phyloP scores from a whole-genome alignment of 2,888 invertebrate species.

The Camponotus fellah region DNA sequence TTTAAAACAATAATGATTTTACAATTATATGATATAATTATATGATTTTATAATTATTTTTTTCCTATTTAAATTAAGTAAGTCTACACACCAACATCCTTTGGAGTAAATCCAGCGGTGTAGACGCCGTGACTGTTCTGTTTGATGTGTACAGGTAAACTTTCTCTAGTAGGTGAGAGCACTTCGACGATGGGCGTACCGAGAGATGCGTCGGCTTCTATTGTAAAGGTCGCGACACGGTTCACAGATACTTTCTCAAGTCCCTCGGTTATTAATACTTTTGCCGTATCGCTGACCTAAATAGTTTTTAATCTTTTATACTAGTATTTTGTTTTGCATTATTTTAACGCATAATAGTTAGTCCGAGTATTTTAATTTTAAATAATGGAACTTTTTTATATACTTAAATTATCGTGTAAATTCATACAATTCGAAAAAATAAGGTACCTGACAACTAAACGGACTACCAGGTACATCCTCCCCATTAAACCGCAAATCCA shows the following conservation, averaged over 20 bases:
- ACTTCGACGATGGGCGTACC: constrained; percentile 92
- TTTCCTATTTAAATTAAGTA: neutral
- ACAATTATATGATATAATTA: neutral
- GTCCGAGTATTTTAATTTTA: constrained; percentile 8
- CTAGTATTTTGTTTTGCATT: neutral
- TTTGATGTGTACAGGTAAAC: constrained; percentile 93
- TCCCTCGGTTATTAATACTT: constrained; percentile 92
- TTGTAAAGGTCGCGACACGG: constrained; percentile 93
- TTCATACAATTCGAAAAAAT: neutral
- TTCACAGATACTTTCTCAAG: constrained; percentile 97
- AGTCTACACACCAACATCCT: constrained; percentile 94
- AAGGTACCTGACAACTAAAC: constrained; percentile 86
- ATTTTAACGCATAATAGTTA: neutral
- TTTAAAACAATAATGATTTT: constrained; percentile 21
- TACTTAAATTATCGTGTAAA: neutral
- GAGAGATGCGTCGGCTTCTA: constrained; percentile 93
- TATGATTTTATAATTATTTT: constrained; percentile 3
- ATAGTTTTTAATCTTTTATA: constrained; percentile 34
- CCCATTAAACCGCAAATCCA: constrained; percentile 98
- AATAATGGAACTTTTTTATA: neutral
- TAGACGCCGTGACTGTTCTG: constrained; percentile 93
- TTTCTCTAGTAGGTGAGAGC: constrained; percentile 85
- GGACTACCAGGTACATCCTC: constrained; percentile 95
- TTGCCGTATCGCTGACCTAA: constrained; percentile 84
- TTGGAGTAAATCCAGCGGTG: constrained; percentile 95